Conservation (phyloP, 2,797 vertebrate species). For the Antrozous pallidus region DNA sequence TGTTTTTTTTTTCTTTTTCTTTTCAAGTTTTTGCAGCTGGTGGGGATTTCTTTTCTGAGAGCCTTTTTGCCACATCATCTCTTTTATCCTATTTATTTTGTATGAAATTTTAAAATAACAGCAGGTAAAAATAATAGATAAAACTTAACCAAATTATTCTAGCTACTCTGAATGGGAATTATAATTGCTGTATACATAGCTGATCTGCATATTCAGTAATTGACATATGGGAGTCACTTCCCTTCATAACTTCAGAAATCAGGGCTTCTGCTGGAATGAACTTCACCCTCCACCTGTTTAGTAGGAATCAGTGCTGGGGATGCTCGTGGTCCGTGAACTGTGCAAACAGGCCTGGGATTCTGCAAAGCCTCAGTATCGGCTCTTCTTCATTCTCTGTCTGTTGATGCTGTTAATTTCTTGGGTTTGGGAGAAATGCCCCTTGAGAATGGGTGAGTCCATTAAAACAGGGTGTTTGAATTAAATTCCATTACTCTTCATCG, state of each 20-base stretch:
- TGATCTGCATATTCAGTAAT: background rate
- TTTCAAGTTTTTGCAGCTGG: background rate
- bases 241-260: background rate
- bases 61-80: background rate
- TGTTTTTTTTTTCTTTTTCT: background rate
- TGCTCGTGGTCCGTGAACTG: background rate
- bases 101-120: background rate
- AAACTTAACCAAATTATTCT: background rate
- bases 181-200: background rate
- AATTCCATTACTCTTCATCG: background rate
- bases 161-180: background rate
- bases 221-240: background rate
- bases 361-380: background rate
- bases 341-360: background rate
- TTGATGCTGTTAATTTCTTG: background rate
- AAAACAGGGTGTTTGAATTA: background rate
- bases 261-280: background rate
- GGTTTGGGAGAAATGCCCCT: background rate
- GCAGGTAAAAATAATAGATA: background rate
- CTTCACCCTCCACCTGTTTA: background rate
- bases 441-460: background rate
- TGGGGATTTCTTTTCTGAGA: background rate
- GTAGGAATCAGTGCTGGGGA: background rate
- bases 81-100: background rate
- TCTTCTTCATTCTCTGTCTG: background rate